phyloP scores from a whole-genome alignment of 2,888 invertebrate species.

The Tinea trinotella region DNA sequence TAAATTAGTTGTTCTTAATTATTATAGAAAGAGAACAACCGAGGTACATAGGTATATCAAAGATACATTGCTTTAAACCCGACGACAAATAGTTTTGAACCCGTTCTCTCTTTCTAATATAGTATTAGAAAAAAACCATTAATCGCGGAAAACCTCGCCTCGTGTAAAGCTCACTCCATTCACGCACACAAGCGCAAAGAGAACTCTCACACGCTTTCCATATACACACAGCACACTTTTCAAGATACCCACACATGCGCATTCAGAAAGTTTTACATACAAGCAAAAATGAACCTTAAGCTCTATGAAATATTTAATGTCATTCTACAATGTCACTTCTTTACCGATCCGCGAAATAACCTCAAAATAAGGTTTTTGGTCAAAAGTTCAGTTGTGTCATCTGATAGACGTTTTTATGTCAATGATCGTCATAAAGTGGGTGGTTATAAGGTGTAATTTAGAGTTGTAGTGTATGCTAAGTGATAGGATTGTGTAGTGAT shows the following conservation, averaged over 20 bases:
- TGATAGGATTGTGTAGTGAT: neutral
- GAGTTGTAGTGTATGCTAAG: slow-evolving; percentile 21
- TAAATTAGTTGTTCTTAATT: too few relatives aligned
- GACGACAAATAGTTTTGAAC: too few relatives aligned
- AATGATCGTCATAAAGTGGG: neutral
- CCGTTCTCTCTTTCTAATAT: too few relatives aligned
- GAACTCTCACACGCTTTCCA: slow-evolving; percentile 9
- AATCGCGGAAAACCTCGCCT: slow-evolving; percentile 28
- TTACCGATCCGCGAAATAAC: slow-evolving; percentile 59
- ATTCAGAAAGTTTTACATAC: slow-evolving; percentile 15
- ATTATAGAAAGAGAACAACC: too few relatives aligned
- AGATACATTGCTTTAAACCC: too few relatives aligned
- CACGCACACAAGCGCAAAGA: slow-evolving; percentile 35
- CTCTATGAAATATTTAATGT: slow-evolving; percentile 25
- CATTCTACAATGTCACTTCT: slow-evolving; percentile 55
- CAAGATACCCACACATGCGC: slow-evolving; percentile 6
- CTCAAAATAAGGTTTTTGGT: slow-evolving; percentile 55
- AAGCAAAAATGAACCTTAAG: slow-evolving; percentile 49
- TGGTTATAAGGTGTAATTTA: slow-evolving; percentile 19
- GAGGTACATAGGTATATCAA: too few relatives aligned
- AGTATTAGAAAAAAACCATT: too few relatives aligned
- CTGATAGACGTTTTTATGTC: slow-evolving; percentile 26
- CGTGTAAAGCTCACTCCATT: slow-evolving; percentile 28
- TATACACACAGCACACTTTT: slow-evolving; percentile 12
- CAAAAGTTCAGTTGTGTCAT: slow-evolving; percentile 32